Evolutionary conservation across 1,140 invertebrate species (phyloP), one percentile per base, ranked within the genome.

Genomic region (Stegodyphus dumicola): DNA sequence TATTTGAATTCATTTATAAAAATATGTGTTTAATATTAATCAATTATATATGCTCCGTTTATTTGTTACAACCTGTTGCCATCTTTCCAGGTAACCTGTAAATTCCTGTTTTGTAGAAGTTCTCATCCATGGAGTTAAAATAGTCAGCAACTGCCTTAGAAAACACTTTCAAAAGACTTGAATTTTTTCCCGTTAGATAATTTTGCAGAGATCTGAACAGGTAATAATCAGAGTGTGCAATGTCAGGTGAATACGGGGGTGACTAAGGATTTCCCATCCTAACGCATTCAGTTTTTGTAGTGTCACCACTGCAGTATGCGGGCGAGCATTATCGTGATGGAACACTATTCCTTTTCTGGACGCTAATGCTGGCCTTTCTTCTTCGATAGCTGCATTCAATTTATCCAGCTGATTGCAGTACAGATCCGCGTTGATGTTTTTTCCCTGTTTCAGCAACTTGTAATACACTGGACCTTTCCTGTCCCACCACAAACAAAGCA

Each of bases 191-290:
- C 1, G 10, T 33, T 54, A 80, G 17, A 51, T 33, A 49, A 51
- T 80, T 80, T 70, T 67, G 33, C 49, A 80, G 51, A 17, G n/a
- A 53, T 49, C 66, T 11, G 65, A 80, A 80, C 48, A 80, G 48
- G 56, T 80, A 53, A 49, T 70, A 90, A 80, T 90, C 90, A 71
- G 87, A 88, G 33, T 90, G 89, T 15, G 90, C 88, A 54, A 90
- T 81, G 83, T 91, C 89, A 18, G 56, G 56, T 60, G 15, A 60
- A 60, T 60, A 60, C 56, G 15, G 56, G 65, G 65, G 65, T 67
- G 65, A 67, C 65, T 67, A 67, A 67, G 65, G 65, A 18, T 6
- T 67, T 67, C 6, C 65, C 65, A 67, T 67, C 65, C 65, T 67
- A 67, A 67, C n/a, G 65, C 65, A 67, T 67, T 67, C 65, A 67